phyloP scores from a whole-genome alignment of 2,113 vertebrate species.

The Calidris pygmaea region DNA sequence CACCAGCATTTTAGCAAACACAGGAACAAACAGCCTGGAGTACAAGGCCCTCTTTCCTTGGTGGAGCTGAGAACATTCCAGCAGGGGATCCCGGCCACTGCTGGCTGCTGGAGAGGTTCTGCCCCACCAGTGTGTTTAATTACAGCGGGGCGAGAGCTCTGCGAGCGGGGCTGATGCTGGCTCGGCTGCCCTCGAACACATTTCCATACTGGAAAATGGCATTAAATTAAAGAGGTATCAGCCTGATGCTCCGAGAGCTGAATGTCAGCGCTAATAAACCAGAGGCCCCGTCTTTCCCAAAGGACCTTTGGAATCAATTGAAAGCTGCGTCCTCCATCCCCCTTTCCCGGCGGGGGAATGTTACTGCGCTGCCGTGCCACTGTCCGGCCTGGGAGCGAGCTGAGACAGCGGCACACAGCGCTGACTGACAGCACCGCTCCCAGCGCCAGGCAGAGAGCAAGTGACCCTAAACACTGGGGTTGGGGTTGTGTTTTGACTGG shows the following conservation, averaged over 20 bases:
- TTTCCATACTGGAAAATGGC: not conserved
- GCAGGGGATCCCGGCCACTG: not conserved
- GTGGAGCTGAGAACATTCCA: not conserved
- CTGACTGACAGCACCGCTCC: constrained; percentile 74
- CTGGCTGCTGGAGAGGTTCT: not conserved
- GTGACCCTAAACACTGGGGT: constrained; percentile 75
- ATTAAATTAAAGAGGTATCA: constrained; percentile 19
- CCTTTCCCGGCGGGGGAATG: constrained; percentile 17
- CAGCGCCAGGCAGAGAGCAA: constrained; percentile 64
- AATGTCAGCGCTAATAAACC: constrained; percentile 58
- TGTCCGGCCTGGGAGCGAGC: constrained; percentile 9
- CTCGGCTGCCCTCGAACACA: not conserved
- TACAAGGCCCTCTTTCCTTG: not conserved
- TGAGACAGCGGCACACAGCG: constrained; percentile 6
- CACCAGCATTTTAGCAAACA: not conserved
- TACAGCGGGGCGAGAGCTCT: not conserved
- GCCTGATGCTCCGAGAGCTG: not conserved
- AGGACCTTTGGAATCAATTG: constrained; percentile 36
- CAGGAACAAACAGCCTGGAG: not conserved
- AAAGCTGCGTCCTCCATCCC: not conserved
- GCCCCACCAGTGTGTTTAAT: not conserved
- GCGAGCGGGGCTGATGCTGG: accelerated
- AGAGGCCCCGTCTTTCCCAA: constrained; percentile 20
- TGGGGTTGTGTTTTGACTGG: constrained; percentile 28
- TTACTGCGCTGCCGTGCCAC: not conserved